These are phyloP conservation scores for Resseliella maxima DNA, from an alignment of 2,888 invertebrate species.

Conservation along the genomic window DNA sequence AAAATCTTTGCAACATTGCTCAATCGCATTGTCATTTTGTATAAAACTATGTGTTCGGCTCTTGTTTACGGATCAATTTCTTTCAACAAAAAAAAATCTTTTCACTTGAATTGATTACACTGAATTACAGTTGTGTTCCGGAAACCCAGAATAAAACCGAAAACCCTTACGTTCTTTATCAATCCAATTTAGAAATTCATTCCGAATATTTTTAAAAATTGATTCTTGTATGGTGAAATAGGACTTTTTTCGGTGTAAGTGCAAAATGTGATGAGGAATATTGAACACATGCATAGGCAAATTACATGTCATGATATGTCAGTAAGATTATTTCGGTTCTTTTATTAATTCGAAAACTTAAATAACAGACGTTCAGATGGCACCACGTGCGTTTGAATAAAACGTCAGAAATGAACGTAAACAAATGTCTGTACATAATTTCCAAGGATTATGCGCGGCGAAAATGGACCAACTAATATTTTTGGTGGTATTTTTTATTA, in stretches of 20 bases:
- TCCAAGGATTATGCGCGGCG: background rate
- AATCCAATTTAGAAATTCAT: background rate
- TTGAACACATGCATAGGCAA: conserved; percentile 11
- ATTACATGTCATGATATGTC: background rate
- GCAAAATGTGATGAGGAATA: conserved; percentile 18
- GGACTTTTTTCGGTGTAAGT: background rate
- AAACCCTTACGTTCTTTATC: background rate
- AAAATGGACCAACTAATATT: background rate
- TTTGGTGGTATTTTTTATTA: background rate
- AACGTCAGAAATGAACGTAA: conserved; percentile 12
- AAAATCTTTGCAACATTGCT: background rate
- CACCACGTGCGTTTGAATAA: background rate
- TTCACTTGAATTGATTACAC: no score
- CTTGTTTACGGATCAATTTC: no score
- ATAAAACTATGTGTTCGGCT: no score
- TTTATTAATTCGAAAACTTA: background rate
- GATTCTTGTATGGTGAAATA: background rate
- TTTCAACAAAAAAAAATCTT: no score
- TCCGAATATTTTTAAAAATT: background rate
- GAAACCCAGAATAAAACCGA: background rate
- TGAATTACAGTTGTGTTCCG: conserved; percentile 13
- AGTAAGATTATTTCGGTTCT: background rate
- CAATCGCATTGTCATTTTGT: background rate
- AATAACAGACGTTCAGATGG: background rate
- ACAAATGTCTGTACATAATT: background rate